Percentiles rank a stretch among this genome's conserved stretches.
Evolutionary conservation across 2,797 vertebrate genomes (phyloP).

Genomic region (Esox masquinongy): DNA sequence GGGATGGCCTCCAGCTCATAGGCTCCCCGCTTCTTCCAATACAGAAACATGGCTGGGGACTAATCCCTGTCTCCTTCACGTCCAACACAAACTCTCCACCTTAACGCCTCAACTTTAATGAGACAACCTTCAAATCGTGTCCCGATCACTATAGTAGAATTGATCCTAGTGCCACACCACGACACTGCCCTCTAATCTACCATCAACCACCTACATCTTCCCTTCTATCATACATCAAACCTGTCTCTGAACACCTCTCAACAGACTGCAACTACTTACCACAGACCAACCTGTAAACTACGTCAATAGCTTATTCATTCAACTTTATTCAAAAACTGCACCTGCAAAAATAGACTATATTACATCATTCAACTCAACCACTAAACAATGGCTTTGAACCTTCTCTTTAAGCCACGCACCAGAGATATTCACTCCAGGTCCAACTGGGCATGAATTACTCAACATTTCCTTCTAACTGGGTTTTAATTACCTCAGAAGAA

Average conservation of each 20-base stretch:
- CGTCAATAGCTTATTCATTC: conserved; percentile 39
- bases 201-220: conserved; percentile 16
- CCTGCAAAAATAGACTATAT: conserved; percentile 46
- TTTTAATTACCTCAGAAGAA: conserved; percentile 38
- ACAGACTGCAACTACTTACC: conserved; percentile 13
- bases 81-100: not conserved
- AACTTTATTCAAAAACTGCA: conserved; percentile 51
- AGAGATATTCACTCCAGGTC: conserved; percentile 24
- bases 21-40: conserved; percentile 90
- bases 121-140: not conserved
- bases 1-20: conserved; percentile 89
- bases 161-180: not conserved
- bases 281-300: conserved; percentile 33
- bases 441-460: conserved; percentile 30
- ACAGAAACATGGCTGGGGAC: conserved; percentile 82
- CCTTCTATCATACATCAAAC: conserved; percentile 21
- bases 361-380: conserved; percentile 58
- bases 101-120: not conserved
- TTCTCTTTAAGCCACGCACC: conserved; percentile 40
- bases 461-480: conserved; percentile 26
- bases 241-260: conserved; percentile 41
- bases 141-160: not conserved
- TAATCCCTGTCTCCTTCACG: not conserved
- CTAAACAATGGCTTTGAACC: conserved; percentile 61
- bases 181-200: conserved; percentile 1